A percentile compares a stretch with the other conserved stretches of the same genome.
Evolutionary conservation across 2,797 vertebrate genomes (phyloP).

Genomic region (Anguilla pacifica): DNA sequence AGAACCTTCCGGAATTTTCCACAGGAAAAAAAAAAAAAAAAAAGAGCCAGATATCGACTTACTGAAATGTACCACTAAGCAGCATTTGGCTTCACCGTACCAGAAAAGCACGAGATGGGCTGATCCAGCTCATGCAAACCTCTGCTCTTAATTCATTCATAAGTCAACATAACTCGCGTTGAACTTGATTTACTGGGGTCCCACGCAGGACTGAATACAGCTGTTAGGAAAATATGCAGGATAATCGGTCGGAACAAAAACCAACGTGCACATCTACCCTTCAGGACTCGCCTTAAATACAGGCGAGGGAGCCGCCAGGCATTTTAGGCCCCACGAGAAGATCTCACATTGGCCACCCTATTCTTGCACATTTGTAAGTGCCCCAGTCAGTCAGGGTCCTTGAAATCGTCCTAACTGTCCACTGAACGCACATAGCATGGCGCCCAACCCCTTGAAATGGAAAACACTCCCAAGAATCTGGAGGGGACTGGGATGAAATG

Average conservation of each 20-base stretch:
- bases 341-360: background rate
- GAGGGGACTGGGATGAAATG: background rate
- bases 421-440: background rate
- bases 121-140: background rate
- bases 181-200: background rate
- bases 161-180: background rate
- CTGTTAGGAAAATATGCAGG: background rate
- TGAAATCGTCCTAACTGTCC: too few species aligned
- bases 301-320: too few species aligned
- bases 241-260: background rate
- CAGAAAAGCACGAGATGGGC: background rate
- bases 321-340: too few species aligned
- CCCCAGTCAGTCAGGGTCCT: too few species aligned
- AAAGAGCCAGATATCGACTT: background rate
- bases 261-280: background rate
- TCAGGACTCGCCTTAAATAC: too few species aligned
- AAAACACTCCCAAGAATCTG: background rate
- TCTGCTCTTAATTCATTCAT: background rate
- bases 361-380: background rate
- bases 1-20: conserved; percentile 22
- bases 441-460: background rate
- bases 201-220: background rate
- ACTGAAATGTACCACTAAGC: background rate
- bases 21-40: background rate
- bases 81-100: background rate